Base-by-base conservation (phyloP, 2,797 vertebrate species). In the Tragopan temminckii region DNA sequence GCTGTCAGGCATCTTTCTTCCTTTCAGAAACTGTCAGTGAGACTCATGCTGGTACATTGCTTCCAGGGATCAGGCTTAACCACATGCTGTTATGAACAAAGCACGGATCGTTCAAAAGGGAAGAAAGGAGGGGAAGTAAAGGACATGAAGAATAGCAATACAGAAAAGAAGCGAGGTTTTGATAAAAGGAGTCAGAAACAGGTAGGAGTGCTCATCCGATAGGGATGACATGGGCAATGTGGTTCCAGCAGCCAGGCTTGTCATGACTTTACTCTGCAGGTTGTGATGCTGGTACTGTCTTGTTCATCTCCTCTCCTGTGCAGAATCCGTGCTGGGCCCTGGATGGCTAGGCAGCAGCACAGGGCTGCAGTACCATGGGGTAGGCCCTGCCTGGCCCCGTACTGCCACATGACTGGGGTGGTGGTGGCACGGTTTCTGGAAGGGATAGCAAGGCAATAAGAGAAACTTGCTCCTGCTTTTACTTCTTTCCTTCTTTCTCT, bases 71-170 rank as follows among this genome's bases (percentile, higher is more conserved):
- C 36, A 88, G 84, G 50, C 64, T 88, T 77, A 90, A 68, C 48
- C 57, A 57, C n/a, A 75, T 68, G 64, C 72, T 78, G 72, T 74
- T 87, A 80, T 8, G 76, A 96, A 33, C 40, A 94, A 91, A 91
- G 76, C 40, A 70, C 33, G 83, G n/a, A 53, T 70, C 0, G 0
- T 58, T 93, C 69, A 75, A 61, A 92, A 68, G 29, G 11, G 23
- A 70, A 53, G 27, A 67, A 86, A 66, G 33, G 20, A 74, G 7
- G 11, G 48, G 16, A 78, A 53, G 62, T 11, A 55, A 75, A 90
- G 46, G 25, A 50, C 42, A n/a, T 18, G 16, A 71, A 58, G 38
- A 76, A 72, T 3, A 58, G 31, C 42, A 63, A 43, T 24, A 43
- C 9, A 71, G 9, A 88, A 79, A 50, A 69, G 27, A 72, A 92